Evolutionary conservation across 2,888 invertebrate species (phyloP).

Genomic region (Cheiracanthium punctorium): DNA sequence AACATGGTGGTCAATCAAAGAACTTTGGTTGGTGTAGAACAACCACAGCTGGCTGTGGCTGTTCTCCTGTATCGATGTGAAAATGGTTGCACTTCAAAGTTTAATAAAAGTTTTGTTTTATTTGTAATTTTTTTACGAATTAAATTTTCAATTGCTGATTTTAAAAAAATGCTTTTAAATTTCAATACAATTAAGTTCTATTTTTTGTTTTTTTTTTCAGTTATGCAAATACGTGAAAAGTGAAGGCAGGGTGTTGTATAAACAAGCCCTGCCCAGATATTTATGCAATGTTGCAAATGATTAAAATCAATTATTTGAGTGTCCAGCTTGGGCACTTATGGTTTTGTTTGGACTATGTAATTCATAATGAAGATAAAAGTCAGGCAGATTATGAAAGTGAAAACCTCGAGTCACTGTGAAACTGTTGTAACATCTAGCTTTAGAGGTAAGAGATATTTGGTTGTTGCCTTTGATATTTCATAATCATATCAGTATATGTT

Average conservation of each 20-base stretch:
- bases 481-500: too few species aligned
- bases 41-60: too few species aligned
- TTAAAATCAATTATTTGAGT: conserved; percentile 35
- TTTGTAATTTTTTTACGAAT: too few species aligned
- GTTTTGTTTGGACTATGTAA: conserved; percentile 46
- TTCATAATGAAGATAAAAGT: conserved; percentile 66
- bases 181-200: background rate
- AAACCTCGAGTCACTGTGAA: conserved; percentile 64
- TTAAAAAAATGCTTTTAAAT: too few species aligned
- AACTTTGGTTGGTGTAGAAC: too few species aligned
- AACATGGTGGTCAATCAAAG: too few species aligned
- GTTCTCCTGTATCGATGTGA: too few species aligned
- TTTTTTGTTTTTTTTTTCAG: conserved; percentile 31
- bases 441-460: conserved; percentile 39
- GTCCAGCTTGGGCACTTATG: conserved; percentile 60
- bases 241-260: conserved; percentile 66
- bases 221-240: conserved; percentile 61
- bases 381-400: conserved; percentile 58
- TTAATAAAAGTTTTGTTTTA: too few species aligned
- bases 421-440: conserved; percentile 68
- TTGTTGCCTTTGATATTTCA: background rate
- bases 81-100: too few species aligned
- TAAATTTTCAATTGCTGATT: too few species aligned
- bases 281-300: conserved; percentile 50
- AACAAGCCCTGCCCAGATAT: conserved; percentile 58